phyloP scores from a whole-genome alignment of 2,888 invertebrate species.

The Cataglyphis cursor region DNA sequence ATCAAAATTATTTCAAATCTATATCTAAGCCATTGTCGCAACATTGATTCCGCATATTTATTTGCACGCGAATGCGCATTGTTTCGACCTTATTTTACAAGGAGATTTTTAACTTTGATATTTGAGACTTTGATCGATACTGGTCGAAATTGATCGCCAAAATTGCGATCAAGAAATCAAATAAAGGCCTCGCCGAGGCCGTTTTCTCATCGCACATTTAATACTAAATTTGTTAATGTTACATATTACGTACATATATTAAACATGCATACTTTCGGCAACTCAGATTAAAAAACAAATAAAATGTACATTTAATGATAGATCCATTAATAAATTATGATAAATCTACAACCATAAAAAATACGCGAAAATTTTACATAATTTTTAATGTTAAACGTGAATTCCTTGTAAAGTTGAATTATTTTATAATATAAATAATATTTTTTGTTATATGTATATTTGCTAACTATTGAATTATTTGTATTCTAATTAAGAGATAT shows the following conservation, averaged over 20 bases:
- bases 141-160: slow-evolving; percentile 38
- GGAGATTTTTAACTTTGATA: slow-evolving; percentile 38
- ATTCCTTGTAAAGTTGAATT: slow-evolving; percentile 30
- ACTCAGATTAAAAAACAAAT: not conserved
- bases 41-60: slow-evolving; percentile 49
- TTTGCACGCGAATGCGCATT: slow-evolving; percentile 11
- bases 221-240: slow-evolving; percentile 8
- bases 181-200: too few species aligned
- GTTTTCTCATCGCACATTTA: slow-evolving; percentile 2
- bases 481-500: slow-evolving; percentile 48
- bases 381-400: slow-evolving; percentile 56
- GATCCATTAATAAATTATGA: slow-evolving; percentile 3
- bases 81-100: slow-evolving; percentile 31
- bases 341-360: slow-evolving; percentile 11
- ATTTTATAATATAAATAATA: slow-evolving; percentile 35
- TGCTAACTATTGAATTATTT: slow-evolving; percentile 39
- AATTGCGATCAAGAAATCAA: slow-evolving; percentile 26
- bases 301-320: not conserved
- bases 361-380: not conserved
- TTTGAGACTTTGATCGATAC: slow-evolving; percentile 49
- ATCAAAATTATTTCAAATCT: slow-evolving; percentile 73
- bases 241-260: not conserved
- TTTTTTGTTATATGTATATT: slow-evolving; percentile 28
- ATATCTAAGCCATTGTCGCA: slow-evolving; percentile 62
- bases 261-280: not conserved